Evolutionary conservation across 2,888 invertebrate species (phyloP).

Genomic region (Hartigia nigra): DNA sequence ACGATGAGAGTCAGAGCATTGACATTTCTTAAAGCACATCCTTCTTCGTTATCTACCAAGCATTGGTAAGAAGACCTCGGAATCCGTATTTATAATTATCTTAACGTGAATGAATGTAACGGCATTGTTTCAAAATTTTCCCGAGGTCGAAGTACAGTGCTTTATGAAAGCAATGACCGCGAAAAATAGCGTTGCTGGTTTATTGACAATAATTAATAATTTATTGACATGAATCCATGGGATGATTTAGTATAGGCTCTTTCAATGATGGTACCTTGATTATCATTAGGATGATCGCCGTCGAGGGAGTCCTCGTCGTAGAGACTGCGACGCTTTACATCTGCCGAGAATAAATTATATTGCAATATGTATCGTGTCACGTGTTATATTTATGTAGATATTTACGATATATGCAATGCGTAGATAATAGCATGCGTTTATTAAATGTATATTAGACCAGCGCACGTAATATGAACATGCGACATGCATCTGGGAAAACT

Average conservation of each 20-base stretch:
- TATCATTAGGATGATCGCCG: conserved; percentile 60
- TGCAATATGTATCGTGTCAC: conserved; percentile 40
- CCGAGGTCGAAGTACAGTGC: not conserved
- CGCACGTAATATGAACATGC: not conserved
- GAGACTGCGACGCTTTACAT: conserved; percentile 62
- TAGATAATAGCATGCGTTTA: not conserved
- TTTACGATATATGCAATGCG: not conserved
- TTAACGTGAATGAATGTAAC: not conserved
- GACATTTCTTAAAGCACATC: not conserved
- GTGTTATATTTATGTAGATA: not conserved
- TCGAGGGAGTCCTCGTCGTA: conserved; percentile 64
- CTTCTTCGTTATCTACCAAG: not conserved
- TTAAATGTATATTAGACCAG: not conserved
- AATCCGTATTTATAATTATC: not conserved
- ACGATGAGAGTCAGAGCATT: not conserved
- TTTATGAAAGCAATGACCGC: not conserved
- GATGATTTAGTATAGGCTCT: not conserved
- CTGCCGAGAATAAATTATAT: conserved; percentile 59
- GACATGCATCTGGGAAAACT: not conserved
- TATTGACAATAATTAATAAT: not conserved
- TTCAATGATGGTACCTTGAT: conserved; percentile 53
- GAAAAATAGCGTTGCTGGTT: not conserved
- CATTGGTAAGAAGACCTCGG: not conserved
- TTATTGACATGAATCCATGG: not conserved
- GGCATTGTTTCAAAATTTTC: not conserved